Base-by-base conservation (phyloP, 2,888 invertebrate species). In the Disparrhopalites patrizii region DNA sequence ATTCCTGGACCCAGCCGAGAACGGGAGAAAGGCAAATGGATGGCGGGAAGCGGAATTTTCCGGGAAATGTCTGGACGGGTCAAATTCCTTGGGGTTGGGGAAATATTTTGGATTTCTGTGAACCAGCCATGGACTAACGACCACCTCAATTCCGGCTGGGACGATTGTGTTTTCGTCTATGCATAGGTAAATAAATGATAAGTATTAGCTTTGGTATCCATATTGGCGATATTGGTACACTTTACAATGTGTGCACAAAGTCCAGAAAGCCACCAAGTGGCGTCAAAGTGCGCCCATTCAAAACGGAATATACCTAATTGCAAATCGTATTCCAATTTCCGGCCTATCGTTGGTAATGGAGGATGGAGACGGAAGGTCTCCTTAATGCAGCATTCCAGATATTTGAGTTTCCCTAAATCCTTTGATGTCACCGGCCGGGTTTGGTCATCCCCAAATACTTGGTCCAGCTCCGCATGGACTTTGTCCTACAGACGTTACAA, bases 391-490 rank as follows among this genome's bases (percentile, higher is more conserved):
- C 76, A 75, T 58, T 80, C 80, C 28, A 79, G 70, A 67, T 78
- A 79, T 62, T 78, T 78, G 77, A 80, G 76, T 40, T 75, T 71
- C 27, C 76, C 71, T 13, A 78, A 70, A 70, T 83, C 83, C 30
- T 80, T 80, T 68, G 80, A 76, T 3, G 81, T 79, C 1, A 81
- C 77, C 13, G 78, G 77, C 40, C 81, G 76, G 10, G 79, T 78
- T 50, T 72, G 72, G 31, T 71, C 68, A 33, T 78, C 78, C 69
- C 80, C 80, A 73, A 82, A 81, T 38, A 83, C 77, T 13, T 68
- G 66, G 56, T 81, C 79, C 55, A 83, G 54, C 75, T 83, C 83
- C 25, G 79, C 78, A 33, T 82, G 80, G 0, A 82, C 77, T 70
- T 80, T 80, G 43, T 20, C 33, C 58, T 65, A 33, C 13, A 20